Conservation (phyloP, 2,888 invertebrate genomes). For the Gryllus longicercus region DNA sequence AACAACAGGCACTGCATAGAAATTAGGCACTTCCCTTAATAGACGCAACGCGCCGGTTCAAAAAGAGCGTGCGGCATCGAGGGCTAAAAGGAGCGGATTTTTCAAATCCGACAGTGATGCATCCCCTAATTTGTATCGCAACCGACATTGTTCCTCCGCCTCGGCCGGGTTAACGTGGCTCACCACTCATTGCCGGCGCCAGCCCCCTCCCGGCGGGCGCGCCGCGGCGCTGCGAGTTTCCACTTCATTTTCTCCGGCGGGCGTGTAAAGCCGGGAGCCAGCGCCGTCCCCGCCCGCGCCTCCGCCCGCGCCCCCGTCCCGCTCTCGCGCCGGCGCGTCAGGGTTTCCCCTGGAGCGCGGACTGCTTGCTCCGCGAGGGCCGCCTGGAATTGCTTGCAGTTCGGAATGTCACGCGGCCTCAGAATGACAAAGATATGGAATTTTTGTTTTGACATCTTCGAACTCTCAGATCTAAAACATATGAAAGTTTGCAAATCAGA, state of each 20-base stretch:
- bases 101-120: slow-evolving; percentile 17
- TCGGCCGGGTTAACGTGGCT: background rate
- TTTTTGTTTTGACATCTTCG: too few relatives aligned
- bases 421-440: too few relatives aligned
- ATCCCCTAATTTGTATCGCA: slow-evolving; percentile 7
- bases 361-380: too few relatives aligned
- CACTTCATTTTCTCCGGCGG: slow-evolving; percentile 7
- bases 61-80: background rate
- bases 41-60: slow-evolving; percentile 17
- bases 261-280: background rate
- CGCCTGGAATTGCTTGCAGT: too few relatives aligned
- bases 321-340: too few relatives aligned
- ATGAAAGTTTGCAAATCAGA: too few relatives aligned
- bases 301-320: too few relatives aligned
- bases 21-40: slow-evolving; percentile 10
- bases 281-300: background rate
- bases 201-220: background rate
- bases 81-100: slow-evolving; percentile 17
- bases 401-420: too few relatives aligned
- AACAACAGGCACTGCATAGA: slow-evolving; percentile 7
- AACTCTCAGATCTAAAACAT: too few relatives aligned
- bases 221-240: slow-evolving; percentile 5
- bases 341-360: too few relatives aligned
- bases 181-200: slow-evolving; percentile 9
- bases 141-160: slow-evolving; percentile 7